Evolutionary conservation across 2,888 invertebrate species (phyloP).

Genomic region (Nomada fabriciana): DNA sequence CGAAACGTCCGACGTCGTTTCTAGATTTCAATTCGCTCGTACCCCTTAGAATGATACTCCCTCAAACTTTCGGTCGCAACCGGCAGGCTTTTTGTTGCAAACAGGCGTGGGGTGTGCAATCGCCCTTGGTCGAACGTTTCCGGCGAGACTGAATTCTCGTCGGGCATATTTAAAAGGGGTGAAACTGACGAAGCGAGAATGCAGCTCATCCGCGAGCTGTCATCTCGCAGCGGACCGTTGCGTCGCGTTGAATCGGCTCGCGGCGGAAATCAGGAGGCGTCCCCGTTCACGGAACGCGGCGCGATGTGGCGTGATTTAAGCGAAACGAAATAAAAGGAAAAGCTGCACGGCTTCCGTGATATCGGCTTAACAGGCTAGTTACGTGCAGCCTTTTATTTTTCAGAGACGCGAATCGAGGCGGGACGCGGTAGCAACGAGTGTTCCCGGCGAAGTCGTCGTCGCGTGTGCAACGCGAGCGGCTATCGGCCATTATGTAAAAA

Average conservation of each 20-base stretch:
- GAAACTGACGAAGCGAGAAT: constrained; percentile 30
- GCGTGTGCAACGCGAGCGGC: background rate
- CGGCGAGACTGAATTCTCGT: too few species aligned
- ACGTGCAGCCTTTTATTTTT: constrained; percentile 36
- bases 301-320: constrained; percentile 30
- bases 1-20: too few species aligned
- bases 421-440: constrained; percentile 7
- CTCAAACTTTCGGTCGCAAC: background rate
- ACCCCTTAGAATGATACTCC: background rate
- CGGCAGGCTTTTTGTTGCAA: background rate
- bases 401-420: constrained; percentile 14
- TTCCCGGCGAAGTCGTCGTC: background rate
- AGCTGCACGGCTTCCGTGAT: constrained; percentile 3
- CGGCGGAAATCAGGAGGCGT: constrained; percentile 38
- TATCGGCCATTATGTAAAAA: constrained; percentile 40
- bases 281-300: background rate
- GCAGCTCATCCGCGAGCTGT: constrained; percentile 9
- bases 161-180: background rate
- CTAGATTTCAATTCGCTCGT: too few species aligned
- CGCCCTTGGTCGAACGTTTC: background rate
- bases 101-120: background rate
- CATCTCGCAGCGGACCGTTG: constrained; percentile 23
- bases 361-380: constrained; percentile 41
- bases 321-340: constrained; percentile 24
- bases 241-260: constrained; percentile 44